A percentile compares a stretch with the other conserved stretches of the same genome.
phyloP scores from a whole-genome alignment of 1,140 invertebrate genomes.

The Eumeta japonica region DNA sequence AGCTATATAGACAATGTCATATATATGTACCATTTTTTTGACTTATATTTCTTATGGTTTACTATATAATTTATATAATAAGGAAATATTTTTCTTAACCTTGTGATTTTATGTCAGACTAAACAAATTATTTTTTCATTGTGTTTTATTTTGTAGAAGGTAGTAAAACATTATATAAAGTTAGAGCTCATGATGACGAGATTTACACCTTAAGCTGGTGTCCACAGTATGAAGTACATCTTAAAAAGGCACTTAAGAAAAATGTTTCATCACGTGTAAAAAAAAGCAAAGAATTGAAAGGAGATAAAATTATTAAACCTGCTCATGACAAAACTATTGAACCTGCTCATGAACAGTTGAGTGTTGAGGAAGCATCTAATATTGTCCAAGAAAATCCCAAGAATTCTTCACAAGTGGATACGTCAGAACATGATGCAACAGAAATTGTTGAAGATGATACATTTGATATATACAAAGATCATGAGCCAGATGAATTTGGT shows the following conservation, averaged over 20 bases:
- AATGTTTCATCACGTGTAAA: too few species aligned
- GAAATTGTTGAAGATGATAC: constrained; percentile 37
- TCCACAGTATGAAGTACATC: constrained; percentile 50
- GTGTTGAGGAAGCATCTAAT: too few species aligned
- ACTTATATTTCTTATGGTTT: too few species aligned
- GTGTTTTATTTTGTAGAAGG: constrained; percentile 43
- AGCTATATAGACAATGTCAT: too few species aligned
- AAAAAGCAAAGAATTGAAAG: too few species aligned
- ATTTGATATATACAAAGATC: constrained; percentile 51
- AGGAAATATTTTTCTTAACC: too few species aligned
- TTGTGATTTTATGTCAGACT: too few species aligned
- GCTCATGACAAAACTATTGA: constrained; percentile 6
- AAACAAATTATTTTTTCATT: too few species aligned
- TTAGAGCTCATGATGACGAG: constrained; percentile 71
- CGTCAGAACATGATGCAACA: constrained; percentile 24
- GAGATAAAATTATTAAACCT: constrained; percentile 13
- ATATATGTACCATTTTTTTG: too few species aligned
- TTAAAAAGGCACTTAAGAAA: constrained; percentile 22
- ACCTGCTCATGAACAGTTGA: background rate
- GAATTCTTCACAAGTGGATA: too few species aligned
- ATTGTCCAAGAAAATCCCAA: too few species aligned
- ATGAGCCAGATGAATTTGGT: constrained; percentile 46
- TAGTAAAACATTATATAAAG: constrained; percentile 63
- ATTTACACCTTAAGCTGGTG: constrained; percentile 73
- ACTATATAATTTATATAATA: too few species aligned